Evolutionary conservation across 2,113 vertebrate genomes (phyloP).

Genomic region (Charadrius vociferus): DNA sequence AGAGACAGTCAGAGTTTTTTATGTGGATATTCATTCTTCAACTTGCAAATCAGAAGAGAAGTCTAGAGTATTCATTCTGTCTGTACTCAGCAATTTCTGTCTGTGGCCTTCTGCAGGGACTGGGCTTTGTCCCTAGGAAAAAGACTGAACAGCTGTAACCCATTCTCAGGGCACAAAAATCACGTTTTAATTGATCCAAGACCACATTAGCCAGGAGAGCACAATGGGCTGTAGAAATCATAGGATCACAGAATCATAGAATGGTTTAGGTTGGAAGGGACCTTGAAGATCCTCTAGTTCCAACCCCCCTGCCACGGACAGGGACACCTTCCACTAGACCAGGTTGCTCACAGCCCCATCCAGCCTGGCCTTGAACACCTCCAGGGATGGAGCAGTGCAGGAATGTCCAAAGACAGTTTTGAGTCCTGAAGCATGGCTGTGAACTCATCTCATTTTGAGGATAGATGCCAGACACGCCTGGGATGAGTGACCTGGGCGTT

Average conservation of each 20-base stretch:
- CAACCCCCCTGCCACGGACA: no score
- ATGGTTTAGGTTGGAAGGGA: no score
- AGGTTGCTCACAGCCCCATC: no score
- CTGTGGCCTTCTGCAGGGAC: background rate
- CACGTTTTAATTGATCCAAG: background rate
- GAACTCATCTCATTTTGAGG: background rate
- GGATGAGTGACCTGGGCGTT: background rate
- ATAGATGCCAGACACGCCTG: background rate
- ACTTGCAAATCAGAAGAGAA: background rate
- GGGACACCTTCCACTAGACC: no score
- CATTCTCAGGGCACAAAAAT: background rate
- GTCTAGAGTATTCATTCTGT: background rate
- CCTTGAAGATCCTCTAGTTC: no score
- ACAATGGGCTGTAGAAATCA: background rate
- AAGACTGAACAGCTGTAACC: background rate
- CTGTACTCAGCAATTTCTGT: background rate
- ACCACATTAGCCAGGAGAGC: background rate
- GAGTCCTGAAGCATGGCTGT: background rate
- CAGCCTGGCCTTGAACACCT: no score
- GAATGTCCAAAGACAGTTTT: background rate
- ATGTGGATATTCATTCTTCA: background rate
- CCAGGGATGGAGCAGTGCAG: background rate
- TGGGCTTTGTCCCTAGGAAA: background rate
- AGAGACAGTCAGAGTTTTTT: background rate
- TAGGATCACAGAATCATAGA: no score